phyloP scores from a whole-genome alignment of 2,888 invertebrate species.

The Trypoxylon attenuatum region DNA sequence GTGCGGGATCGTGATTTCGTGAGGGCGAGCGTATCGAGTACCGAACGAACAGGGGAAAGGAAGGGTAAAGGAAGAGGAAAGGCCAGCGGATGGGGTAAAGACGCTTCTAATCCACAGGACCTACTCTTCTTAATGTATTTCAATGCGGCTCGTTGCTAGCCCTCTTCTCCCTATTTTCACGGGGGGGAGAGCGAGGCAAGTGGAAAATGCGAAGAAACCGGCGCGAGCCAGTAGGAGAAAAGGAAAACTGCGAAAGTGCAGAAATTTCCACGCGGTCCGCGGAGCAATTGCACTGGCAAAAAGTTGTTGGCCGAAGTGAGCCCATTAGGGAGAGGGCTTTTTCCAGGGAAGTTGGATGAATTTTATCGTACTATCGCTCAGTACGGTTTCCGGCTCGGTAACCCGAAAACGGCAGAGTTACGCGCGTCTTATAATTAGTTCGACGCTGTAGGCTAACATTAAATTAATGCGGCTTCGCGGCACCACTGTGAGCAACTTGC shows the following conservation, averaged over 20 bases:
- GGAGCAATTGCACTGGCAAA: too few relatives aligned
- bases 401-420: background rate
- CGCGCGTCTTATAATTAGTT: slow-evolving; percentile 37
- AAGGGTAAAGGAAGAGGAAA: too few relatives aligned
- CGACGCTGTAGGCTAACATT: slow-evolving; percentile 25
- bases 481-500: slow-evolving; percentile 23
- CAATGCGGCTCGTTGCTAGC: slow-evolving; percentile 19
- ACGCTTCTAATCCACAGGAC: too few relatives aligned
- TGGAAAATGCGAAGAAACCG: too few relatives aligned
- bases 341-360: background rate
- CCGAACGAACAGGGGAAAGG: slow-evolving; percentile 10
- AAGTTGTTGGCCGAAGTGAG: too few relatives aligned
- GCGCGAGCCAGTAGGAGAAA: too few relatives aligned
- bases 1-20: background rate
- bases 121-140: slow-evolving; percentile 5
- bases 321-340: too few relatives aligned
- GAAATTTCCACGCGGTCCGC: too few relatives aligned
- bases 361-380: background rate
- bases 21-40: background rate
- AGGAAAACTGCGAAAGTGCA: too few relatives aligned
- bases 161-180: too few relatives aligned
- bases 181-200: too few relatives aligned
- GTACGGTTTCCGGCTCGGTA: background rate
- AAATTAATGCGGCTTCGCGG: slow-evolving; percentile 37
- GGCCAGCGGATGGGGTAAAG: too few relatives aligned